Evolutionary conservation across 2,888 invertebrate species (phyloP).

Genomic region (Steinernema hermaphroditum): DNA sequence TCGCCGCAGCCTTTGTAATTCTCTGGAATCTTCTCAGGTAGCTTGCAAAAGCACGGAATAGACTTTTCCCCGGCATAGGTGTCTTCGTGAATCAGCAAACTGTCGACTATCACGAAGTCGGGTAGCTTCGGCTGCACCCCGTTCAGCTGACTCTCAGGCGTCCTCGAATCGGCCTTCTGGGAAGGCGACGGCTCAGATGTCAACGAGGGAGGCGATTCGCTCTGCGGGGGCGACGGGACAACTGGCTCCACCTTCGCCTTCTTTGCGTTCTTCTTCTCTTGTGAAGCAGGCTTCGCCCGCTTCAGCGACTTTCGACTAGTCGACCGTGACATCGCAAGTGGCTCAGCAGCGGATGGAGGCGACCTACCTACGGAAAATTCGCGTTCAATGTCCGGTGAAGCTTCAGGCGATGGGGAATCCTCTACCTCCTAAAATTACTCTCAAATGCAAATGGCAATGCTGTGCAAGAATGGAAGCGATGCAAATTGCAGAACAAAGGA

Average conservation of each 20-base stretch:
- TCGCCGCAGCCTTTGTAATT: conserved; percentile 37
- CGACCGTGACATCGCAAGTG: background rate
- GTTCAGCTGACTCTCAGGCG: background rate
- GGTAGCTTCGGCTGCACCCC: background rate
- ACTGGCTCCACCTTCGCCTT: background rate
- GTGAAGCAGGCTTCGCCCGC: background rate
- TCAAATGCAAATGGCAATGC: background rate
- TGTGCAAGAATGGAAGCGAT: no score
- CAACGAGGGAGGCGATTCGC: conserved; percentile 16
- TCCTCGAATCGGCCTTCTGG: conserved; percentile 3
- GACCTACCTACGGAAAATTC: background rate
- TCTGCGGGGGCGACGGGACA: conserved; percentile 13
- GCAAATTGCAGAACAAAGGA: no score
- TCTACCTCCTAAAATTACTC: background rate
- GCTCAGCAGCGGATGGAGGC: background rate
- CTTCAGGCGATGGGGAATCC: background rate
- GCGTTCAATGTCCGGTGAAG: background rate
- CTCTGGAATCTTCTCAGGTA: background rate
- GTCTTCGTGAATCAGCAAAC: conserved; percentile 10
- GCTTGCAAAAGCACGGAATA: conserved; percentile 13
- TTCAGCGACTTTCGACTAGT: background rate
- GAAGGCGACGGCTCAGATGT: background rate
- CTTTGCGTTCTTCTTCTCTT: background rate
- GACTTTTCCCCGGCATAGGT: conserved; percentile 10
- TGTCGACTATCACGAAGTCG: background rate